These are phyloP conservation scores for Protophormia terraenovae DNA, from an alignment of 2,888 invertebrate genomes.

Conservation along the genomic window DNA sequence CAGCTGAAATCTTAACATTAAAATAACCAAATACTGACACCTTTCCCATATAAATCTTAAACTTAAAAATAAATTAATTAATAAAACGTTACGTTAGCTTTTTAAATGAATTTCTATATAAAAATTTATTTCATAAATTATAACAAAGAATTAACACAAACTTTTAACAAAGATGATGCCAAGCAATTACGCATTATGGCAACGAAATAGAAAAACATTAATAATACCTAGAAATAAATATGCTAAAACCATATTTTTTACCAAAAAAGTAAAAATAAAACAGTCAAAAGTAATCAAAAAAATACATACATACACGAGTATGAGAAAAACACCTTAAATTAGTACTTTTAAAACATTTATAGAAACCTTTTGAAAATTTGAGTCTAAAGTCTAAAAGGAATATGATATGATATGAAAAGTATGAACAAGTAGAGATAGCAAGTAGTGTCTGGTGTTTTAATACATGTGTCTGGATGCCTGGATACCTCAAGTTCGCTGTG, in stretches of 20 bases:
- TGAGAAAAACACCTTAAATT: neutral
- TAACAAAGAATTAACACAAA: neutral
- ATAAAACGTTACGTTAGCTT: neutral
- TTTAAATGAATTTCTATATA: neutral
- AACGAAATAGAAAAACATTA: neutral
- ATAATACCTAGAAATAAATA: neutral
- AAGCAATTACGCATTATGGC: neutral
- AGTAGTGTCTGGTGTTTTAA: constrained; percentile 10
- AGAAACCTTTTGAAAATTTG: neutral
- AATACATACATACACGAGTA: neutral
- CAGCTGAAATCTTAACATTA: too few species aligned
- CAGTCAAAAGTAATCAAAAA: neutral
- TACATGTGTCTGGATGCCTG: neutral
- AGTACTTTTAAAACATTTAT: neutral
- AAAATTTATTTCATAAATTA: constrained; percentile 2
- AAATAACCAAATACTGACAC: too few species aligned
- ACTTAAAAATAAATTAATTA: neutral
- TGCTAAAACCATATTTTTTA: neutral
- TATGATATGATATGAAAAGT: neutral
- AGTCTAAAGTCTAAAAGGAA: neutral
- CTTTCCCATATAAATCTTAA: neutral
- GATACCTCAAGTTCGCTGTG: neutral
- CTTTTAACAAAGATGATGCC: neutral
- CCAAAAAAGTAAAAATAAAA: neutral
- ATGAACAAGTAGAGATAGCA: neutral